Percentiles rank a stretch among this genome's conserved stretches.
phyloP scores from a whole-genome alignment of 2,797 vertebrate genomes.

The Gadopsis marmoratus region DNA sequence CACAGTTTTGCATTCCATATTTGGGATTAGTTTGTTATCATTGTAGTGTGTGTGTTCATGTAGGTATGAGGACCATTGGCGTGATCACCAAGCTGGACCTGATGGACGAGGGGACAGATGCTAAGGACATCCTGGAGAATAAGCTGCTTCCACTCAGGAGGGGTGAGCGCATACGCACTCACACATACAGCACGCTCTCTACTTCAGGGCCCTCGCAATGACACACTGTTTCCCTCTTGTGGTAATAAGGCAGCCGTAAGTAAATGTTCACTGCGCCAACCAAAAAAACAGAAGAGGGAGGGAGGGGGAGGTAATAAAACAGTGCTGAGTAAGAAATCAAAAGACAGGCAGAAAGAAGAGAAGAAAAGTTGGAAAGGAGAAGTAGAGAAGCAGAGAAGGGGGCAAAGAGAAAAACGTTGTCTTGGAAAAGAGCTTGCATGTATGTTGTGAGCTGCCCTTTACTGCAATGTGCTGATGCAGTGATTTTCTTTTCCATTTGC shows the following conservation, averaged over 20 bases:
- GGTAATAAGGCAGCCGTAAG: conserved; percentile 55
- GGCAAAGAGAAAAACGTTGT: conserved; percentile 61
- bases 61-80: conserved; percentile 90
- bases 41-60: not conserved
- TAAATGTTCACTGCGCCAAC: not conserved
- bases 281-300: not conserved
- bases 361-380: conserved; percentile 42
- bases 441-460: conserved; percentile 81
- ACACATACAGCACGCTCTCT: not conserved
- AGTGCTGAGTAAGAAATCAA: conserved; percentile 37
- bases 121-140: conserved; percentile 82
- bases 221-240: conserved; percentile 83
- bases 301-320: conserved; percentile 32
- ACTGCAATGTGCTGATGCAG: conserved; percentile 81
- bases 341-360: conserved; percentile 37
- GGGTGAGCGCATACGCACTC: conserved; percentile 59
- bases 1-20: not conserved
- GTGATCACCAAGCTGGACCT: conserved; percentile 98
- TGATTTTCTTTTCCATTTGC: conserved; percentile 84
- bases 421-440: conserved; percentile 73
- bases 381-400: conserved; percentile 24
- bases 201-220: not conserved
- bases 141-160: conserved; percentile 82
- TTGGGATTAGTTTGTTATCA: not conserved
- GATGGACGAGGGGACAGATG: conserved; percentile 92